Conservation (phyloP, 2,797 vertebrate species). For the Schizopygopsis pylzovi region DNA sequence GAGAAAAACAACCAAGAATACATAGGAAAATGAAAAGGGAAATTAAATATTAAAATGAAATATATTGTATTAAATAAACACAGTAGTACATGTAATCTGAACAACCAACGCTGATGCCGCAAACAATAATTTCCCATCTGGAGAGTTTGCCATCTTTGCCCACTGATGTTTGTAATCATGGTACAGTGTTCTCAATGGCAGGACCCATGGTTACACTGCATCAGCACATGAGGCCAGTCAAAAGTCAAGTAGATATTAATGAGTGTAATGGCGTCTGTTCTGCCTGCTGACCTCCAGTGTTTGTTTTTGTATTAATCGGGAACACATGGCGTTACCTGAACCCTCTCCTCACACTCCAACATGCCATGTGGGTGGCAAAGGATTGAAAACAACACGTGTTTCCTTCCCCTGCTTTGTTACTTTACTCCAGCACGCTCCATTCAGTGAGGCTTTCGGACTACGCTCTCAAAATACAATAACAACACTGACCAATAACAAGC, state of each 20-base stretch:
- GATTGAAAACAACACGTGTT: slow-evolving; percentile 76
- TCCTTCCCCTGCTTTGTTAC: slow-evolving; percentile 59
- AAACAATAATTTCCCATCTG: slow-evolving; percentile 39
- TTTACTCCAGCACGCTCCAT: slow-evolving; percentile 50
- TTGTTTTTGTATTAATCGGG: slow-evolving; percentile 78
- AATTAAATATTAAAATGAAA: background rate
- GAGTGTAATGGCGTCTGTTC: slow-evolving; percentile 68
- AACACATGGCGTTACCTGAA: slow-evolving; percentile 81
- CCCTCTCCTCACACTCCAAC: slow-evolving; percentile 69
- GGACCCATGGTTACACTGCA: slow-evolving; percentile 38
- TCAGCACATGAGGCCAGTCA: slow-evolving; percentile 61
- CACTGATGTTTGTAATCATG: slow-evolving; percentile 21
- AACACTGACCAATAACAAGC: slow-evolving; percentile 53
- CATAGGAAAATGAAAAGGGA: background rate
- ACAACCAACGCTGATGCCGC: slow-evolving; percentile 11
- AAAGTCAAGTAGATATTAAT: slow-evolving; percentile 74
- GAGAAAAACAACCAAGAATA: background rate
- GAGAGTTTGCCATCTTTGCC: slow-evolving; percentile 11
- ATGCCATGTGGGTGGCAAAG: slow-evolving; percentile 68
- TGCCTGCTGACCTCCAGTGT: slow-evolving; percentile 66
- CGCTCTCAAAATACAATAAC: slow-evolving; percentile 52
- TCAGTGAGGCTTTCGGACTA: slow-evolving; percentile 42
- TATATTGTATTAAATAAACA: slow-evolving; percentile 9
- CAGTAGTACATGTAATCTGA: slow-evolving; percentile 14
- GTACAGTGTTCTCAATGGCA: slow-evolving; percentile 13